Base-by-base conservation (phyloP, 92 coral and sea anemone genomes). In the Porites divaricata region DNA sequence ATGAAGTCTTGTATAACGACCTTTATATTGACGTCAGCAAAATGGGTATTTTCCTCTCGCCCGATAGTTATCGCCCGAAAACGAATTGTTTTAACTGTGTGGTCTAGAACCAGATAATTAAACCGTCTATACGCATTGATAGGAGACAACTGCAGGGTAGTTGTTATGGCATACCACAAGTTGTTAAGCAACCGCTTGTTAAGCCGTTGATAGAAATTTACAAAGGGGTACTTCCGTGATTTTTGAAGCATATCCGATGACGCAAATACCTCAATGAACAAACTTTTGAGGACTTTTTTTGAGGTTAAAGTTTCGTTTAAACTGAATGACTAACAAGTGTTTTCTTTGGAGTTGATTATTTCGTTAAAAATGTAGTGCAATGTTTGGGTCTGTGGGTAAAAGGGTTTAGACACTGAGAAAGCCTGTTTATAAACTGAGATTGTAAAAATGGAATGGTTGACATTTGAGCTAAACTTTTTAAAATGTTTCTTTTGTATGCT, bases 181-280 rank as follows among this genome's bases (percentile, higher is more conserved):
- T 68, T 26, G 28, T 68, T 28, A 68, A 68, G 14, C 16, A 19
- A 22, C 51, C 35, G 10, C 73, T 7, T 20, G 19, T 68, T 68
- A 72, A 80, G 85, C 56, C 72, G 85, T 67, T 80, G 85, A 80
- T 67, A 57, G 84, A 67, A 28, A 65, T 25, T 77, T 25, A 4
- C 49, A 49, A 9, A 48, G 25, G 16, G 25, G 7, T 17, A 76
- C 80, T 19, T 25, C 80, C 52, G 16, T 15, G 50, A 26, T 17
- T 57, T 20, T 52, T 22, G 45, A 10, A 54, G 54, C 78, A 22
- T 54, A 74, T 74, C 78, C 65, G 54, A 54, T 74, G 59, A 54
- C 78, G 16, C 1, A 48, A 45, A 74, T 1, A 20, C 17, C 78
- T 20, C 7, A 74, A 23, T 62, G 57, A 28, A 3, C 15, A 20